Evolutionary conservation across 2,797 vertebrate genomes (phyloP).

Genomic region (Lacerta viridis): DNA sequence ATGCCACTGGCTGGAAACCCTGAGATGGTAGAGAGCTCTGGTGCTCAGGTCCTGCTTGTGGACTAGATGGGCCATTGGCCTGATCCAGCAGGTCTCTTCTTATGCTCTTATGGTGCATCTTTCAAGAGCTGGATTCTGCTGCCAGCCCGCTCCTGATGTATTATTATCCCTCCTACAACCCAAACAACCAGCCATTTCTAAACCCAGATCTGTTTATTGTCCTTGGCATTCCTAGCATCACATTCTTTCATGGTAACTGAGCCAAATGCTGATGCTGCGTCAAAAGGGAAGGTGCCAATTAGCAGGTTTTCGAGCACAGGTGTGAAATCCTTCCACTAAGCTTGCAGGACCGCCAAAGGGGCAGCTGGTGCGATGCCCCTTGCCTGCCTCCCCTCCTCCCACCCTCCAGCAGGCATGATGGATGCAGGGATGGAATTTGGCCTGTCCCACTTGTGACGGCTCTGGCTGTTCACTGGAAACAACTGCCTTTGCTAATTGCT

Average conservation of each 20-base stretch:
- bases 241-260: neutral
- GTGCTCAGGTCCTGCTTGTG: no score
- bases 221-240: fast-evolving
- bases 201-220: neutral
- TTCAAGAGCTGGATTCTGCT: no score
- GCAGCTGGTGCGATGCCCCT: fast-evolving
- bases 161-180: neutral
- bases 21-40: no score
- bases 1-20: no score
- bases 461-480: constrained; percentile 42
- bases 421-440: constrained; percentile 1
- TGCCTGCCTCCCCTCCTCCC: neutral
- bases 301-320: constrained; percentile 28
- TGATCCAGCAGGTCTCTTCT: no score
- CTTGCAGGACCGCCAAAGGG: neutral
- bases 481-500: constrained; percentile 47
- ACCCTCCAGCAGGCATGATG: constrained; percentile 1
- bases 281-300: constrained; percentile 51
- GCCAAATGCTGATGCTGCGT: neutral
- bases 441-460: neutral
- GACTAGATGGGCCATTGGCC: no score
- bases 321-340: neutral
- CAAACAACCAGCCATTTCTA: no score
- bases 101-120: no score
- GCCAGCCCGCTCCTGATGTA: neutral